Evolutionary conservation across 2,797 vertebrate species (phyloP), one percentile per base, ranked within the genome.

Genomic region (Amazonetta brasiliensis): DNA sequence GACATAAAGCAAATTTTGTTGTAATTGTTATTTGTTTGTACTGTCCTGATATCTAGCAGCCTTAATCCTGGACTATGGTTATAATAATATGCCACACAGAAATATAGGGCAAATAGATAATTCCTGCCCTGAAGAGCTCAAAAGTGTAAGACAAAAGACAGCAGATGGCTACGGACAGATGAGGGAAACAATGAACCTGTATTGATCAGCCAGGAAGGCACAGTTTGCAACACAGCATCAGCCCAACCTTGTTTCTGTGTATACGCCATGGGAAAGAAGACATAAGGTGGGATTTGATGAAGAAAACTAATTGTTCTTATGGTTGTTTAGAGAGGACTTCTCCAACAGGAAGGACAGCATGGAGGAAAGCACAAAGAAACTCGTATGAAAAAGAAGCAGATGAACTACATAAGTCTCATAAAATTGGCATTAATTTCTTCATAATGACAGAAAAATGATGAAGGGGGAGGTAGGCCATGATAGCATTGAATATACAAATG

Each of bases 121-220:
- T 92, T 92, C 63, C 71, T 89, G 39, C 60, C 84, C 72, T n/a
- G 84, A 95, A 83, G 90, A 90, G 69, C 94, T 95, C 75, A 15
- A 37, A 90, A 95, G 71, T 92, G 1, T 64, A 71, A 94, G 60
- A 97, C 94, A 96, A 97, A 95, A 91, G 94, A 74, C 48, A 92
- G 78, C 96, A 97, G 95, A 97, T 96, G 96, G 96, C 90, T 89
- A 77, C 25, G 48, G 89, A 44, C 86, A 89, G 93, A 94, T 77
- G 92, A 96, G 56, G 64, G 54, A 92, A 94, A 96, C 92, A 95
- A 95, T 92, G 86, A 77, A 48, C 73, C 76, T 37, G 37, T 92
- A 95, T 90, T 74, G 96, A 95, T 95, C 92, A 77, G 77, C 11
- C 0, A 9, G 80, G 54, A 85, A 92, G 72, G 62, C 76, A 79